phyloP scores from a whole-genome alignment of 23 tunicate genomes.

The Botrylloides violaceus region DNA sequence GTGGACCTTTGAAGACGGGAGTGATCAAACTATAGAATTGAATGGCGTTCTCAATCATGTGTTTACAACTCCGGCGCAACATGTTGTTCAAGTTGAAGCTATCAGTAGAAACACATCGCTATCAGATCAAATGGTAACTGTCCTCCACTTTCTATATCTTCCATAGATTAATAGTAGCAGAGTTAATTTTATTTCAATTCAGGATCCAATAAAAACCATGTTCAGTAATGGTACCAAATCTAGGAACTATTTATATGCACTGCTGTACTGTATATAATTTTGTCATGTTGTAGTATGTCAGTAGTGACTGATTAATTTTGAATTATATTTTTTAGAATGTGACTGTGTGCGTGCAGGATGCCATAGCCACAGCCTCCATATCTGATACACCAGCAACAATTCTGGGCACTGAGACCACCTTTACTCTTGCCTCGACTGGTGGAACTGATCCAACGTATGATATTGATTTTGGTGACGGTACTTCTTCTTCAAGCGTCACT shows the following conservation, averaged over 20 bases:
- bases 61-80: slow-evolving; percentile 2
- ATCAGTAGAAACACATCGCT: slow-evolving; percentile 17
- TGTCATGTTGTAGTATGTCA: no score
- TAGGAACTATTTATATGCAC: no score
- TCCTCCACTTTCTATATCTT: not conserved
- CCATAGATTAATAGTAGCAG: not conserved
- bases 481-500: not conserved
- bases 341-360: slow-evolving; percentile 19
- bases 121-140: slow-evolving; percentile 20
- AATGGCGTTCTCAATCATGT: not conserved
- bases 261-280: no score
- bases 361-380: not conserved
- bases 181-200: no score
- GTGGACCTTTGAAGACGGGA: slow-evolving; percentile 32
- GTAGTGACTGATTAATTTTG: no score
- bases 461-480: slow-evolving; percentile 29
- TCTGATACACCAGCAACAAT: slow-evolving; percentile 10
- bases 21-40: not conserved
- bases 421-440: not conserved
- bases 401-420: not conserved
- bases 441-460: slow-evolving; percentile 4
- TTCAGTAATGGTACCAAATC: no score
- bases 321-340: slow-evolving; percentile 6
- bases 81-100: slow-evolving; percentile 3
- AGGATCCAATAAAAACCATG: no score